Base-by-base conservation (phyloP, 2,113 vertebrate species). In the Engystomops pustulosus region DNA sequence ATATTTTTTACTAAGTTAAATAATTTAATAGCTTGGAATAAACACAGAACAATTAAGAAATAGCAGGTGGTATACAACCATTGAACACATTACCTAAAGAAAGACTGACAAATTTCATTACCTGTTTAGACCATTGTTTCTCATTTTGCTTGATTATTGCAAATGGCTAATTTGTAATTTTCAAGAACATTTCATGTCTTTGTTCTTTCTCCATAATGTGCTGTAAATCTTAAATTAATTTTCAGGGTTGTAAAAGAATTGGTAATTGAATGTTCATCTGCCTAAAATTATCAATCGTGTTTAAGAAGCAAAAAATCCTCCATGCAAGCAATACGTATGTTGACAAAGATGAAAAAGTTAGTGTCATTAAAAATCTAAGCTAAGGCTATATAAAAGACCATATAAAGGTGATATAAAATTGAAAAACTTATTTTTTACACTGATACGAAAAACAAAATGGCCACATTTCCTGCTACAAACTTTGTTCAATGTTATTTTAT, bases 1-100 rank as follows among this genome's bases (percentile, higher is more conserved):
- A 74, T 74, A 74, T 74, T 74, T 74, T 30, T 74, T 49, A 74
- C 70, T 49, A 74, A 74, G 70, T 74, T 74, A 74, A 74, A 74
- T 74, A 49, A 74, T 74, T 74, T 47, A 30, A 74, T 44, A 74
- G 70, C 70, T 74, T 74, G 70, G 70, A 74, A 74, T 49, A 49
- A 74, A 47, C 44, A 30, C 70, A 74, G 41, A 74, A 74, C 70
- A 74, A 74, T 74, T 74, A 74, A 74, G 70, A 74, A 49, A 74
- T 49, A 74, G 70, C 70, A 74, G 70, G 70, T 74, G 70, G 44
- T 74, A 49, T 23, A 47, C 69, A 74, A 74, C 70, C 70, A 74
- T 74, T 49, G 70, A 47, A 74, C 44, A 74, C 70, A 74, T 74
- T 74, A 47, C 45, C 70, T 49, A 49, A 74, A 74, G 70, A 74